A percentile compares a stretch with the other conserved stretches of the same genome.
Conservation (phyloP, 2,797 vertebrate species). For the Capromys pilorides region DNA sequence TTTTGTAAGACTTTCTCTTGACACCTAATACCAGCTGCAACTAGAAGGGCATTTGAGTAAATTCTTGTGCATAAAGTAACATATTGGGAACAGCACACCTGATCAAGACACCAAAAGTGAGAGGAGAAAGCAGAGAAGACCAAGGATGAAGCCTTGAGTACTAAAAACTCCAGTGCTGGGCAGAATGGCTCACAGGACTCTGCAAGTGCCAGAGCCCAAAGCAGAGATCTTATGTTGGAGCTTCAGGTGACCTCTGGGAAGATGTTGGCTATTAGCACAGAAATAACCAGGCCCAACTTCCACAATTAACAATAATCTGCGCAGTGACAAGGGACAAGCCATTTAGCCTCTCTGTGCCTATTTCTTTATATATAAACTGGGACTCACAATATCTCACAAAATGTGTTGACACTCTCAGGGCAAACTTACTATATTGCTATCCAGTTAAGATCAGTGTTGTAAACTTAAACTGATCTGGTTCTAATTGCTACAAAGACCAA, state of each 20-base stretch:
- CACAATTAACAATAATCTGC: neutral
- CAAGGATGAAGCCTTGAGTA: neutral
- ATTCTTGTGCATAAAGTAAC: slow-evolving; percentile 11
- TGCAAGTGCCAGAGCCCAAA: neutral
- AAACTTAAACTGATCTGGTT: slow-evolving; percentile 62
- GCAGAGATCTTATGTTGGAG: neutral
- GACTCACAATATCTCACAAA: slow-evolving; percentile 64
- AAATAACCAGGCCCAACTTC: neutral
- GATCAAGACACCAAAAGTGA: neutral
- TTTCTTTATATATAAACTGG: slow-evolving; percentile 34
- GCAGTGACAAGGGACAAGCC: slow-evolving; percentile 32
- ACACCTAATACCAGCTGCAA: slow-evolving; percentile 40
- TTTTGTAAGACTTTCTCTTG: neutral
- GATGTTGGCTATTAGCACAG: neutral
- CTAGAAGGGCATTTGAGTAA: slow-evolving; percentile 13
- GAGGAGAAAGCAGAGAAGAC: neutral
- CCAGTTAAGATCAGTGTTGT: slow-evolving; percentile 59
- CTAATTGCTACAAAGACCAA: slow-evolving; percentile 49
- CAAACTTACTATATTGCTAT: slow-evolving; percentile 55
- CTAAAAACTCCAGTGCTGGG: neutral
- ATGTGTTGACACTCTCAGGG: slow-evolving; percentile 71
- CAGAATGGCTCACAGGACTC: neutral
- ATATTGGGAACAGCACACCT: neutral
- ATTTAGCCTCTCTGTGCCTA: slow-evolving; percentile 56
- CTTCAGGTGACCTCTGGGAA: neutral